Base-by-base conservation (phyloP, 1,140 invertebrate species). In the Orussus abietinus region DNA sequence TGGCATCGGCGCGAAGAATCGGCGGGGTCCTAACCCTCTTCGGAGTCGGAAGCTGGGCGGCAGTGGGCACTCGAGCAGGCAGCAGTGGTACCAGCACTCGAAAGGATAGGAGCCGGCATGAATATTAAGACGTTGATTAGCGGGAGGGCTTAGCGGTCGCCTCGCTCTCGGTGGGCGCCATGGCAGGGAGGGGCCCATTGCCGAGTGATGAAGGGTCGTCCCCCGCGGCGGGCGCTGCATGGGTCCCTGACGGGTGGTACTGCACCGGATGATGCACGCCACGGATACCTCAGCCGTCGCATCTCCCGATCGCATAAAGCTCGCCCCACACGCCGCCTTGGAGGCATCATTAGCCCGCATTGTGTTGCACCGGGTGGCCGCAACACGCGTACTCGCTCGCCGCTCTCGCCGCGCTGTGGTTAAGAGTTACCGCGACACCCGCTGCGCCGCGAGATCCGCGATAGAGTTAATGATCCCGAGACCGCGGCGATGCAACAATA, bases 391-490 rank as follows among this genome's bases (percentile, higher is more conserved):
- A 52, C 45, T 44, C 54, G 51, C 53, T 52, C 52, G 57, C 49
- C n/a, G n/a, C n/a, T n/a, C n/a, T n/a, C n/a, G n/a, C n/a, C n/a
- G n/a, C n/a, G n/a, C n/a, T n/a, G n/a, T n/a, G n/a, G 56, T 59
- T 54, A 62, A 62, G 57, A 62, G 59, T 62, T 65, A 59, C 52
- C 49, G 53, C 51, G 53, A 62, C 60, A 65, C 64, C 64, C 64
- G 64, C 62, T 65, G 64, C 41, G 63, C 52, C 45, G 42, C 28
- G 50, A 61, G 62, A 64, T 65, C 55, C 49, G 43, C 60, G 59
- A 65, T 65, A 62, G 59, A 63, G 62, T 66, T 66, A 66, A 66
- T 66, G 64, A 65, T 59, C 58, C 55, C 46, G 53, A 29, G 55
- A 59, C 52, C 51, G 42, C 54, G 54, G 52, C 62, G 55, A 54